Conservation (phyloP, 2,797 vertebrate species). For the Platyrinchus mystaceus region DNA sequence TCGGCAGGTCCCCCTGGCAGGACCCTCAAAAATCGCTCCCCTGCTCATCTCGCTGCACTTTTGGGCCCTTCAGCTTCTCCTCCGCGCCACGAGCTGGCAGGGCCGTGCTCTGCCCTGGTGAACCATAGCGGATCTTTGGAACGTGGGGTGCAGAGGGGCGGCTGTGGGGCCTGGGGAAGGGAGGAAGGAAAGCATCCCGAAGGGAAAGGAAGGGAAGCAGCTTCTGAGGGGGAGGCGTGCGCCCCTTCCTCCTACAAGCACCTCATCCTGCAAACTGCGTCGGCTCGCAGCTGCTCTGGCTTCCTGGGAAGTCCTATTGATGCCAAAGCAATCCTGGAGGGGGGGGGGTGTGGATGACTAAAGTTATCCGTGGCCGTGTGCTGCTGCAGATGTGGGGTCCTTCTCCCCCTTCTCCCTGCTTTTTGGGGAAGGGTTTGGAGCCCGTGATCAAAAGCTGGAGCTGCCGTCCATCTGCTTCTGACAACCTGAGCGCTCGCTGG, state of each 20-base stretch:
- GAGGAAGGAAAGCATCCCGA: background rate
- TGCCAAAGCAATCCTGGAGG: background rate
- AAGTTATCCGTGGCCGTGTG: conserved; percentile 4
- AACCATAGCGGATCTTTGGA: rapidly evolving
- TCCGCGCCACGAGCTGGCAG: rapidly evolving
- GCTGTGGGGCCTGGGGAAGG: background rate
- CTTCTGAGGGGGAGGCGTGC: background rate
- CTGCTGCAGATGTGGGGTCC: conserved; percentile 34
- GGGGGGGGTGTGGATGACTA: background rate
- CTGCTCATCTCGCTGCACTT: background rate
- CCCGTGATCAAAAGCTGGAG: conserved; percentile 41
- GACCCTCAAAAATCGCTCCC: background rate
- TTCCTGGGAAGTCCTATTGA: conserved; percentile 58
- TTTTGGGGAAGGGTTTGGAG: background rate
- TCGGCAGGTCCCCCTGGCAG: background rate
- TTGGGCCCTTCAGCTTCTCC: background rate
- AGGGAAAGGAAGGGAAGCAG: background rate
- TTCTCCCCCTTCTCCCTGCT: background rate
- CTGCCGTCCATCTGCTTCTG: conserved; percentile 47
- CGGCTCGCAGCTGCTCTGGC: conserved; percentile 29
- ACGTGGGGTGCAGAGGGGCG: background rate
- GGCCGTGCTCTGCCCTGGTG: rapidly evolving
- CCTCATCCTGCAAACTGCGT: conserved; percentile 3
- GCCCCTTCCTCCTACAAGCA: background rate
- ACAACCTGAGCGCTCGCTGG: conserved; percentile 51